Percentiles rank a stretch among this genome's conserved stretches.
These are phyloP conservation scores for Hippoglossus stenolepis DNA, from an alignment of 2,113 vertebrate genomes.

Conservation along the genomic window DNA sequence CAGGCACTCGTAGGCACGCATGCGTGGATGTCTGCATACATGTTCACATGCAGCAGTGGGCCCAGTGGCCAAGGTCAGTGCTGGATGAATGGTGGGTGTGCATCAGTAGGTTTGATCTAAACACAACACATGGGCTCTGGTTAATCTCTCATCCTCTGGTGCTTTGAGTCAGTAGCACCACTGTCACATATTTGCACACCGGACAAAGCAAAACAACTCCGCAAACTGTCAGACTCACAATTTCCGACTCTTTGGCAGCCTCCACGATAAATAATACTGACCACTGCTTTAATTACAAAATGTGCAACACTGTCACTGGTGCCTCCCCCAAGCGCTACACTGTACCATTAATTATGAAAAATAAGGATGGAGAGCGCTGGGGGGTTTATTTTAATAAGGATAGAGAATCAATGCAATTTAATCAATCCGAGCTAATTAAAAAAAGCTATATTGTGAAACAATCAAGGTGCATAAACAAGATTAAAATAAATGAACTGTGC, in stretches of 20 bases:
- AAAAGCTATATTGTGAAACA: conserved; percentile 76
- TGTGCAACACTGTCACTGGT: conserved; percentile 45
- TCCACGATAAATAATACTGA: conserved; percentile 67
- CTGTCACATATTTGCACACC: conserved; percentile 27
- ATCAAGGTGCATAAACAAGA: conserved; percentile 83
- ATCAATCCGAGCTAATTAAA: conserved; percentile 83
- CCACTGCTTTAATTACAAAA: conserved; percentile 67
- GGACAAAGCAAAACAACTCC: conserved; percentile 13
- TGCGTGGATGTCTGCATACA: conserved; percentile 17
- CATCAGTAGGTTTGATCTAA: conserved; percentile 27
- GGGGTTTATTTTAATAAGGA: conserved; percentile 79
- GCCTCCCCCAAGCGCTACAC: conserved; percentile 36
- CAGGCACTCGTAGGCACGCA: conserved; percentile 14
- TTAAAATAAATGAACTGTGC: conserved; percentile 82
- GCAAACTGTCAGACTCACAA: conserved; percentile 56
- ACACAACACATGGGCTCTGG: conserved; percentile 41
- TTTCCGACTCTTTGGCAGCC: conserved; percentile 50
- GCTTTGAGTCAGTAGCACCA: conserved; percentile 40
- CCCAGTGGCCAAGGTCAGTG: conserved; percentile 62
- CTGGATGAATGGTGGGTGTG: conserved; percentile 28
- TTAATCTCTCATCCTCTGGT: conserved; percentile 50
- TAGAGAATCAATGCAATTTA: conserved; percentile 79
- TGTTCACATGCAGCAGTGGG: conserved; percentile 23
- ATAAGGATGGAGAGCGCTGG: conserved; percentile 63
- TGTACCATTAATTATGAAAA: conserved; percentile 80